Conservation (phyloP, 2,797 vertebrate genomes). For the Melanogrammus aeglefinus region DNA sequence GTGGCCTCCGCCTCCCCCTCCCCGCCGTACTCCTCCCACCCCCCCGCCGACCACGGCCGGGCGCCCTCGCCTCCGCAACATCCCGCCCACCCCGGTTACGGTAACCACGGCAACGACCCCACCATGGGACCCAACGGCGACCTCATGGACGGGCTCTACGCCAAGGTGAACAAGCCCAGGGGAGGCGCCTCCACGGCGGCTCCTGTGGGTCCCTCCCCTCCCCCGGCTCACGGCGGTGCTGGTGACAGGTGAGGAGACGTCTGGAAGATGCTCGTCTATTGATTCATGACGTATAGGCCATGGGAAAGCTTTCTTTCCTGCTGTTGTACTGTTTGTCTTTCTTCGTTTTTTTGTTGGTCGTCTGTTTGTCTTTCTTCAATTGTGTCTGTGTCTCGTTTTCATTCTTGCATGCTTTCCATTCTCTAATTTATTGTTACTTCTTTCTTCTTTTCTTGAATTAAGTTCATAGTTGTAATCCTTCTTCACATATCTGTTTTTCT, state of each 20-base stretch:
- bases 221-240: constrained; percentile 63
- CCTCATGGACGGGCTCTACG: constrained; percentile 85
- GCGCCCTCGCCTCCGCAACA: constrained; percentile 75
- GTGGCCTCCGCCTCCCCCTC: constrained; percentile 50
- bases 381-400: neutral
- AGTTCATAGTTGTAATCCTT: too few species aligned
- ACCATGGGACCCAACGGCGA: constrained; percentile 73
- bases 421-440: neutral
- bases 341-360: neutral
- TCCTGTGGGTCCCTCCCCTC: constrained; percentile 30
- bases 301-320: neutral
- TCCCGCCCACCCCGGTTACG: constrained; percentile 61
- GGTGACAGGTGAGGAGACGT: constrained; percentile 79
- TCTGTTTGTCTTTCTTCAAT: too few species aligned
- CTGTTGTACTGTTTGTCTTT: neutral
- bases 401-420: neutral
- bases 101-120: constrained; percentile 69
- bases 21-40: constrained; percentile 66
- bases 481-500: too few species aligned
- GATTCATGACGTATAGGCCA: too few species aligned
- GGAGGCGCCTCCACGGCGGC: constrained; percentile 69
- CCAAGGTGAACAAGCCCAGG: constrained; percentile 91
- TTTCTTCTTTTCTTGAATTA: neutral
- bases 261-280: too few species aligned
- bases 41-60: constrained; percentile 68